phyloP scores from a whole-genome alignment of 2,797 vertebrate species.

The Melopsittacus undulatus region DNA sequence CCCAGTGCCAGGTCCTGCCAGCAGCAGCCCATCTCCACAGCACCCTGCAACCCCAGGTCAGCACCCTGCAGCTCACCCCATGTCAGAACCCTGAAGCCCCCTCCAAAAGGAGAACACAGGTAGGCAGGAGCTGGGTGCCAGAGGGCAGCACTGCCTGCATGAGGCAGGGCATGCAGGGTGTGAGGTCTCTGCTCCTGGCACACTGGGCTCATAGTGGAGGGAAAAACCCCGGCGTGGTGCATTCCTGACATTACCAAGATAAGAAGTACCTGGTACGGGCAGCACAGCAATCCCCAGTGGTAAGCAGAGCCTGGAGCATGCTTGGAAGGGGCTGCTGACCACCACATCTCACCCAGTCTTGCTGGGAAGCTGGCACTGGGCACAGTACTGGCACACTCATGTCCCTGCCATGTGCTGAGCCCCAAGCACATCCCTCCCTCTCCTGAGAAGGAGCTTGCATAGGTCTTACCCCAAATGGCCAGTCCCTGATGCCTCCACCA shows the following conservation, averaged over 20 bases:
- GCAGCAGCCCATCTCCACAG: rapidly evolving
- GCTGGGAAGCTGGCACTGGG: not conserved
- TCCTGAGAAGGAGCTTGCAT: not conserved
- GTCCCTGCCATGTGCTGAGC: not conserved
- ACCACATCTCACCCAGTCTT: rapidly evolving
- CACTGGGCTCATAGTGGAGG: not conserved
- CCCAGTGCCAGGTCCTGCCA: not conserved
- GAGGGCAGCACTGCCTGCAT: not conserved
- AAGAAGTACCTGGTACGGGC: slow-evolving; percentile 63
- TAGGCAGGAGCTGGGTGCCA: rapidly evolving
- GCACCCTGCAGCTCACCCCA: not conserved
- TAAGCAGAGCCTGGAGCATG: not conserved
- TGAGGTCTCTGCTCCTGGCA: slow-evolving; percentile 32
- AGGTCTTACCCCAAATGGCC: not conserved
- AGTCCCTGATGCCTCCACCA: not conserved
- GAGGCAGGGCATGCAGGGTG: not conserved
- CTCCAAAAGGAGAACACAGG: not conserved
- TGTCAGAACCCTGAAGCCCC: not conserved
- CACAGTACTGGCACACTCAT: rapidly evolving
- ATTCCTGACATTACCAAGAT: slow-evolving; percentile 74
- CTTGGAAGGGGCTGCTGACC: not conserved
- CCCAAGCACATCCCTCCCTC: not conserved
- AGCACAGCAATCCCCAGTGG: not conserved
- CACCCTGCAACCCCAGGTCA: not conserved
- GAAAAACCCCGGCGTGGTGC: slow-evolving; percentile 5